These are phyloP conservation scores for Crocuta crocuta DNA, from an alignment of 2,113 vertebrate genomes.

Conservation along the genomic window DNA sequence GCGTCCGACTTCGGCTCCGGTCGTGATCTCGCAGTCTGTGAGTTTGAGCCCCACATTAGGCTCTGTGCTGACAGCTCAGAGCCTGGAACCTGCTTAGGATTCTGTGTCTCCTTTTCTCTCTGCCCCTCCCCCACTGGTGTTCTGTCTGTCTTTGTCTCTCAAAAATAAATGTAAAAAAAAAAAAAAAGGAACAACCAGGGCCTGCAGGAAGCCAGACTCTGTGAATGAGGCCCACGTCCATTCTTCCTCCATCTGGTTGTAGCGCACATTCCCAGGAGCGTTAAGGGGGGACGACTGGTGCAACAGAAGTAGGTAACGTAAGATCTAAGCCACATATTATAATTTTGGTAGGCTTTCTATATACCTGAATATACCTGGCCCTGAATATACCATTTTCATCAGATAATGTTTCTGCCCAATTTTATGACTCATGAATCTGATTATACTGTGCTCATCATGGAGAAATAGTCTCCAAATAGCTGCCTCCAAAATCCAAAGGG, in stretches of 20 bases:
- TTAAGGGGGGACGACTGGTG: neutral
- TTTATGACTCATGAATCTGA: neutral
- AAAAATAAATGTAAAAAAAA: no score
- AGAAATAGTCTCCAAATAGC: neutral
- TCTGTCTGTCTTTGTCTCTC: no score
- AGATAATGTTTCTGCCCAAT: neutral
- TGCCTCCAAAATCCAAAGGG: neutral
- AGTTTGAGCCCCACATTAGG: no score
- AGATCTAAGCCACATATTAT: neutral
- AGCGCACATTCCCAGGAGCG: neutral
- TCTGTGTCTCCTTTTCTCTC: no score
- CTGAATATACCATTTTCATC: neutral
- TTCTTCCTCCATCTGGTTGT: neutral
- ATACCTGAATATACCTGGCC: neutral
- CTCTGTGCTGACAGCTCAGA: no score
- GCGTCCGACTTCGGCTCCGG: no score
- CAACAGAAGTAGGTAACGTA: neutral
- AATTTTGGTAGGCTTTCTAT: neutral
- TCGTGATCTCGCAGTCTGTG: no score
- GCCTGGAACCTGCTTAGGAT: no score
- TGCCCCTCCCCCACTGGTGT: no score
- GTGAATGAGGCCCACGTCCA: neutral
- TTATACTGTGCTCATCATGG: neutral
- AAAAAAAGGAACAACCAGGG: neutral
- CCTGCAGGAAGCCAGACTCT: neutral